Evolutionary conservation across 2,113 vertebrate genomes (phyloP).

Genomic region (Varanus salvator): DNA sequence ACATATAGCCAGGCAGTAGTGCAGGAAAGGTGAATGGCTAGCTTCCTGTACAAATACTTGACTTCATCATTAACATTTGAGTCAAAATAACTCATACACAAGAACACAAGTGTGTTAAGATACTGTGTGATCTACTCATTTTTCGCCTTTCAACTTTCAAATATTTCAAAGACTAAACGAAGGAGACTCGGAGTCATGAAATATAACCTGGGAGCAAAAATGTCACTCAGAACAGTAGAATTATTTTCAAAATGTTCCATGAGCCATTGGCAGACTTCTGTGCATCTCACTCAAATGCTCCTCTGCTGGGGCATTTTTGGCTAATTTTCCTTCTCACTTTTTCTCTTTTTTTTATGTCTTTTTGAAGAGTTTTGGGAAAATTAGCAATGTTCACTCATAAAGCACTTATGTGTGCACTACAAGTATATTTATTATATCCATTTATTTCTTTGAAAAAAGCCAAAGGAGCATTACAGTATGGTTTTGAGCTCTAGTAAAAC

Average conservation of each 20-base stretch:
- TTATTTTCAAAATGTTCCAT: conserved; percentile 5
- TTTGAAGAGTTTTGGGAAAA: conserved; percentile 23
- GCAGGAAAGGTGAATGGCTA: conserved; percentile 59
- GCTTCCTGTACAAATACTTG: conserved; percentile 68
- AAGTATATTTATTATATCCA: conserved; percentile 20
- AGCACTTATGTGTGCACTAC: conserved; percentile 1
- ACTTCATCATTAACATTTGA: conserved; percentile 59
- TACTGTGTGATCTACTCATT: background rate
- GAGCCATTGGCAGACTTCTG: background rate
- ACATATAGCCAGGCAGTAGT: conserved; percentile 44
- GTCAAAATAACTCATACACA: conserved; percentile 26
- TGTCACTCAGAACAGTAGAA: background rate
- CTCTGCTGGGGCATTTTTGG: background rate
- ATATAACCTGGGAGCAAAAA: background rate
- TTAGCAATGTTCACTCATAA: background rate
- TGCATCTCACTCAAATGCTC: background rate
- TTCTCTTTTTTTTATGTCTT: background rate
- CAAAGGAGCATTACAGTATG: conserved; percentile 1
- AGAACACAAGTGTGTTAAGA: too few relatives aligned
- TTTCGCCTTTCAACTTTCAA: background rate
- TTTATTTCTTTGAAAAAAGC: conserved; percentile 28
- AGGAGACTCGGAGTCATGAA: background rate
- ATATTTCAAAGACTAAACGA: background rate
- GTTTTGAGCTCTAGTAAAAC: conserved; percentile 4
- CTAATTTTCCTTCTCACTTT: conserved; percentile 9